These are phyloP conservation scores for Aplochiton taeniatus DNA, from an alignment of 2,797 vertebrate genomes.

Conservation along the genomic window DNA sequence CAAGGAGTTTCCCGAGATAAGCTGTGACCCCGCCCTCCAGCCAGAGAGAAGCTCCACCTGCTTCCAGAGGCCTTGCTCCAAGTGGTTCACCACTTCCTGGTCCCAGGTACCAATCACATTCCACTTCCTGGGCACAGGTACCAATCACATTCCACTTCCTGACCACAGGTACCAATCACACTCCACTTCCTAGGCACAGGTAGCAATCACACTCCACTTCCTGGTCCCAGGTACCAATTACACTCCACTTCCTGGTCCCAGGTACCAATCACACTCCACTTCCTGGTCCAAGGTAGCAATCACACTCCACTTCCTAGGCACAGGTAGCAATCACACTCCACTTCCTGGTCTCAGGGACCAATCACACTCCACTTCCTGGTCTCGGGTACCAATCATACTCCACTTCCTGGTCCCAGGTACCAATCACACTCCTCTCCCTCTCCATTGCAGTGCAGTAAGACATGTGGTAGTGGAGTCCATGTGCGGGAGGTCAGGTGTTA, in stretches of 20 bases:
- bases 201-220: not conserved
- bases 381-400: not conserved
- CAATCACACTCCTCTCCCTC: not conserved
- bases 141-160: not conserved
- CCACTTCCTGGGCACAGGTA: not conserved
- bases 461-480: conserved; percentile 79
- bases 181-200: not conserved
- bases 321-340: conserved; percentile 72
- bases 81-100: conserved; percentile 87
- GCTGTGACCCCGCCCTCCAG: conserved; percentile 64
- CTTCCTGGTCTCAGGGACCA: not conserved
- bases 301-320: conserved; percentile 80
- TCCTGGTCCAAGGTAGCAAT: not conserved
- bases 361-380: not conserved
- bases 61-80: conserved; percentile 84
- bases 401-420: not conserved
- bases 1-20: conserved; percentile 75
- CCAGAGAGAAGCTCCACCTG: conserved; percentile 74
- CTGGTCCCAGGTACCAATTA: too few relatives aligned
- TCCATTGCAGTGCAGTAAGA: conserved; percentile 85
- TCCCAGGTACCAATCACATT: conserved; percentile 78
- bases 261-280: not conserved
- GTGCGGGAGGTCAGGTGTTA: conserved; percentile 86
- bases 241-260: not conserved
- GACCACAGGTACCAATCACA: too few relatives aligned